phyloP scores from a whole-genome alignment of 1,140 invertebrate species.

The Drosophila pseudoananassae region DNA sequence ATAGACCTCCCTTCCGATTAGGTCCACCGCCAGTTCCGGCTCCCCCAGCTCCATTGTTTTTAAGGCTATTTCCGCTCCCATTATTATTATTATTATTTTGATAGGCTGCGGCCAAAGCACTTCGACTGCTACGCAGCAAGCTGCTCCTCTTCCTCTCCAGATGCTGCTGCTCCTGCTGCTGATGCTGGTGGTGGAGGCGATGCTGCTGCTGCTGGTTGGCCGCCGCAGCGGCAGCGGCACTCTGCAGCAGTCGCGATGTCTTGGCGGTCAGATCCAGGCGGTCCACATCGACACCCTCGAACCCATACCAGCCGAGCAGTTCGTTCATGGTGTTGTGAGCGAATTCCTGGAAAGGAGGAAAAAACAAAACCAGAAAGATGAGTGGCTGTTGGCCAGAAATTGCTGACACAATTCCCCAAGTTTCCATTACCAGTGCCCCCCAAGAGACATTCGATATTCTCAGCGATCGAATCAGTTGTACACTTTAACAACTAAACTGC shows the following conservation, averaged over 20 bases:
- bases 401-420: conserved; percentile 12
- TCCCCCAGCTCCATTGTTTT: conserved; percentile 36
- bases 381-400: conserved; percentile 7
- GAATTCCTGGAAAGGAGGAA: conserved; percentile 89
- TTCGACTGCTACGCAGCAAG: conserved; percentile 62
- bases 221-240: conserved; percentile 70
- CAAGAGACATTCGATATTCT: conserved; percentile 12
- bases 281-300: conserved; percentile 88
- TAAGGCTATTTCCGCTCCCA: conserved; percentile 34
- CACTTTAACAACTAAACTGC: neutral
- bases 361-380: conserved; percentile 1
- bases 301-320: conserved; percentile 94
- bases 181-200: conserved; percentile 58
- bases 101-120: conserved; percentile 44
- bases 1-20: conserved; percentile 28
- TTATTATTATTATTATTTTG: conserved; percentile 65
- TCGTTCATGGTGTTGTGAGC: conserved; percentile 96
- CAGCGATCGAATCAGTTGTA: conserved; percentile 15
- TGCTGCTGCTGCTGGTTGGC: conserved; percentile 69
- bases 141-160: conserved; percentile 51
- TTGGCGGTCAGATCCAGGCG: conserved; percentile 81
- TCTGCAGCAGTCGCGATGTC: conserved; percentile 73
- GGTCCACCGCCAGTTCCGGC: conserved; percentile 9
- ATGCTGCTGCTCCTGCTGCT: conserved; percentile 40
- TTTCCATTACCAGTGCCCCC: conserved; percentile 5